These are phyloP conservation scores for Hyles euphorbiae DNA, from an alignment of 1,140 invertebrate genomes.

Conservation along the genomic window DNA sequence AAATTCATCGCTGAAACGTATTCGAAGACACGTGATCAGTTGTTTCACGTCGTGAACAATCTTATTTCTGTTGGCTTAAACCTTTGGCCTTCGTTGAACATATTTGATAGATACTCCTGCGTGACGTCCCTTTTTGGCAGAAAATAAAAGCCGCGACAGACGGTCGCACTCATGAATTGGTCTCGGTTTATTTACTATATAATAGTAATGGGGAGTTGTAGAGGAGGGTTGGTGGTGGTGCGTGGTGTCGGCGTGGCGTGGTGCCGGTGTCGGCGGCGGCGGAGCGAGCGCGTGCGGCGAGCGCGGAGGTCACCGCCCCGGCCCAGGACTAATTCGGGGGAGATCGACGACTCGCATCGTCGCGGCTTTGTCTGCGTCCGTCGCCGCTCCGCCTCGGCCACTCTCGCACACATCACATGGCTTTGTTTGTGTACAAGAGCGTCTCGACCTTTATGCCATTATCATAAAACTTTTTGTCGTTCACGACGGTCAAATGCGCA, in stretches of 20 bases:
- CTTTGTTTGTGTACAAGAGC: slow-evolving; percentile 27
- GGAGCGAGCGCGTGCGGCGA: slow-evolving; percentile 28
- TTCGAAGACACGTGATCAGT: no score
- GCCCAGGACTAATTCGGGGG: slow-evolving; percentile 72
- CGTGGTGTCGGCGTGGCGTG: slow-evolving; percentile 5
- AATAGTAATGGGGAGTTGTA: not conserved
- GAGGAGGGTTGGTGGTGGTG: slow-evolving; percentile 11
- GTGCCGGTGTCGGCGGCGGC: slow-evolving; percentile 10
- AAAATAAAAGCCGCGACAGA: no score
- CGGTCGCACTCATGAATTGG: no score
- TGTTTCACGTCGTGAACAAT: no score
- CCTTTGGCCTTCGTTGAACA: no score
- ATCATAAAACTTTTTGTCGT: slow-evolving; percentile 22
- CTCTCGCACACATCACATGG: slow-evolving; percentile 21
- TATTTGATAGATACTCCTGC: no score
- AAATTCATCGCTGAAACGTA: no score
- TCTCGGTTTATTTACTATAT: no score
- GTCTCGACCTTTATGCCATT: slow-evolving; percentile 20
- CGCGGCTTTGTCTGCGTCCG: slow-evolving; percentile 65
- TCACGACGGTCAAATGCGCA: slow-evolving; percentile 15
- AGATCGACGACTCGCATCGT: slow-evolving; percentile 66
- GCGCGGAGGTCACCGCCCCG: slow-evolving; percentile 62
- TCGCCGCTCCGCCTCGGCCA: slow-evolving; percentile 30
- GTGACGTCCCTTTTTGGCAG: no score
- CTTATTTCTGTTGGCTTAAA: no score